A percentile compares a stretch with the other conserved stretches of the same genome.
These are phyloP conservation scores for Centroberyx gerrardi DNA, from an alignment of 2,797 vertebrate genomes.

Conservation along the genomic window DNA sequence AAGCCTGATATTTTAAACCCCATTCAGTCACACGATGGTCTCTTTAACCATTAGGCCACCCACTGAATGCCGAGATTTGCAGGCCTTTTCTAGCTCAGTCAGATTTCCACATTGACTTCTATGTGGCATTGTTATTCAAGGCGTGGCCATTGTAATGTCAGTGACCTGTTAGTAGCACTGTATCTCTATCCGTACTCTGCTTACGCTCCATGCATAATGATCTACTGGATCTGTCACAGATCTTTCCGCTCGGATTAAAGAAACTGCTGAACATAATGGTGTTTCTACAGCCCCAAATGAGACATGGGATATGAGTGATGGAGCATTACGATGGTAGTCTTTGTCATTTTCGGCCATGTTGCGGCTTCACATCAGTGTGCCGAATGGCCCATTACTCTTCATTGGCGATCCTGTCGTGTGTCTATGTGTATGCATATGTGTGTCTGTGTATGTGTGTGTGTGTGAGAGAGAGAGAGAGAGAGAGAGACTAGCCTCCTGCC, in stretches of 20 bases:
- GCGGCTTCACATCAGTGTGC: conserved; percentile 58
- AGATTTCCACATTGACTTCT: conserved; percentile 22
- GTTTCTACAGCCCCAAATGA: conserved; percentile 55
- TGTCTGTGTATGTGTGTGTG: neutral
- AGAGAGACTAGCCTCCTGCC: neutral
- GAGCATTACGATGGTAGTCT: conserved; percentile 50
- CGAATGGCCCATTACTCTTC: conserved; percentile 68
- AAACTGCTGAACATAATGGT: conserved; percentile 58
- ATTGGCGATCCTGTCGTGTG: conserved; percentile 31
- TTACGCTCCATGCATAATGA: conserved; percentile 55
- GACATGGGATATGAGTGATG: conserved; percentile 62
- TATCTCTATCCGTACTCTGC: conserved; percentile 42
- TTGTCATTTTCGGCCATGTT: conserved; percentile 68
- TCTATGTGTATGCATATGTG: conserved; percentile 7
- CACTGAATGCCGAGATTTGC: no score
- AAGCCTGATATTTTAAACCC: no score
- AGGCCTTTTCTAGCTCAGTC: neutral
- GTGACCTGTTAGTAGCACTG: conserved; percentile 37
- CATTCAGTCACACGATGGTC: no score
- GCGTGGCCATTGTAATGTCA: conserved; percentile 39
- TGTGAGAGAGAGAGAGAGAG: conserved; percentile 13
- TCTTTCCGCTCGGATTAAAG: conserved; percentile 61
- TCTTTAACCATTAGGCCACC: no score
- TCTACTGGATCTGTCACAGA: conserved; percentile 41
- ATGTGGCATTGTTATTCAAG: conserved; percentile 45